Evolutionary conservation across 37 sponge, comb jelly and placozoan species (phyloP).

Genomic region (Aphrocallistes beatrix): DNA sequence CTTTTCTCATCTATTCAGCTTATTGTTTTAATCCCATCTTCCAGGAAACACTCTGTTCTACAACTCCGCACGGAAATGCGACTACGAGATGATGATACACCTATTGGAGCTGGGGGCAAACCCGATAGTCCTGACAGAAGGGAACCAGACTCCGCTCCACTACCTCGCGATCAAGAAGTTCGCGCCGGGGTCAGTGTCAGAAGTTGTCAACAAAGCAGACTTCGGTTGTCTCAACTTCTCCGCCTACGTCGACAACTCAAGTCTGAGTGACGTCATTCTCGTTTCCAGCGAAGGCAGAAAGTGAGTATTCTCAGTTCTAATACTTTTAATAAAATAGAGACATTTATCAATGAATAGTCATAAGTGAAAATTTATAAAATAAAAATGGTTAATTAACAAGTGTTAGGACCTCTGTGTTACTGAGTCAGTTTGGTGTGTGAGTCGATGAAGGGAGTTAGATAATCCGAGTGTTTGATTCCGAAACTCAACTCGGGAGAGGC

Average conservation of each 20-base stretch:
- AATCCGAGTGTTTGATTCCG: slow-evolving; percentile 92
- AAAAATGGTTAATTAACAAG: too few relatives aligned
- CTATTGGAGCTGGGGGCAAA: neutral
- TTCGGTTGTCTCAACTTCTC: neutral
- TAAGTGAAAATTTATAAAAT: too few relatives aligned
- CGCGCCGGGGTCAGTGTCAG: neutral
- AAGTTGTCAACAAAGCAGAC: neutral
- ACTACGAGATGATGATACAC: slow-evolving; percentile 8
- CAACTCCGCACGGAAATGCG: neutral
- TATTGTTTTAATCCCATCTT: neutral
- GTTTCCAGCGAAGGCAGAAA: neutral
- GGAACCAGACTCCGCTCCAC: neutral
- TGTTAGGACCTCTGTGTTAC: too few relatives aligned
- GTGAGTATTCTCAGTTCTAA: too few relatives aligned
- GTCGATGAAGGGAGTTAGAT: slow-evolving; percentile 71
- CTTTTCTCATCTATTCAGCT: neutral
- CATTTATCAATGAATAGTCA: too few relatives aligned
- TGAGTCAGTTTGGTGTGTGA: too few relatives aligned
- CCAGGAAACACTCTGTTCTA: neutral
- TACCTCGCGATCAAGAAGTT: neutral
- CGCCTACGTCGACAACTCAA: neutral
- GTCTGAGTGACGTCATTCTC: slow-evolving; percentile 3
- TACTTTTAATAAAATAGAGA: too few relatives aligned
- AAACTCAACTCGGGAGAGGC: slow-evolving; percentile 65
- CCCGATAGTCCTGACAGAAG: neutral